These are phyloP conservation scores for Coendou prehensilis DNA, from an alignment of 2,797 vertebrate species.

Conservation along the genomic window DNA sequence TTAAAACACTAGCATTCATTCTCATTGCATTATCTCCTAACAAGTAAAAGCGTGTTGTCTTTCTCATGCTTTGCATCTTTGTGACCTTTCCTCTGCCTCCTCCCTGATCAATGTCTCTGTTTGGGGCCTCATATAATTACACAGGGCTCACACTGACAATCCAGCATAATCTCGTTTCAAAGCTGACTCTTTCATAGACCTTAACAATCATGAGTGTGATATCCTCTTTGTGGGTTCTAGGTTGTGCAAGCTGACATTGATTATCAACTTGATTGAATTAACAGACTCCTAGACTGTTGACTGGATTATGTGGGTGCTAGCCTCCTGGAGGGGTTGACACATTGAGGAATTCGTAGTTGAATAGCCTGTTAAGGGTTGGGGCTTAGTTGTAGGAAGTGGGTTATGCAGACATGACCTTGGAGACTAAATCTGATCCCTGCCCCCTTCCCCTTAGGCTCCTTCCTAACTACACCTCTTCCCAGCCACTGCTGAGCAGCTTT, in stretches of 20 bases:
- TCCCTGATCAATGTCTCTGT: neutral
- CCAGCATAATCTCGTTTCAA: neutral
- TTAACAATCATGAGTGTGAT: neutral
- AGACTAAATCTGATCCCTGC: neutral
- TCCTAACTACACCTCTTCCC: neutral
- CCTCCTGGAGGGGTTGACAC: neutral
- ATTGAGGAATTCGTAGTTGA: neutral
- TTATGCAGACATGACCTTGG: neutral
- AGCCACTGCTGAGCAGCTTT: neutral
- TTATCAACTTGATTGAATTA: neutral
- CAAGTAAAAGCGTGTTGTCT: neutral
- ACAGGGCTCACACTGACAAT: neutral
- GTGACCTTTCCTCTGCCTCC: neutral
- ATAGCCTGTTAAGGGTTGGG: neutral
- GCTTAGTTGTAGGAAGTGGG: neutral
- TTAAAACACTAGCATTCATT: neutral
- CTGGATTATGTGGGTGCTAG: neutral
- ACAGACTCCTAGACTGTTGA: neutral
- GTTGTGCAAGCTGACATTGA: neutral
- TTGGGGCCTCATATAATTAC: neutral
- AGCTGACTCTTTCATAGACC: neutral
- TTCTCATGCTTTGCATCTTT: neutral
- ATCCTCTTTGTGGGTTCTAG: neutral
- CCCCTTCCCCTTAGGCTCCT: neutral
- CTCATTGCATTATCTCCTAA: neutral